Evolutionary conservation across 2,888 invertebrate genomes (phyloP), one percentile per base, ranked within the genome.

Genomic region (Opisthograptis luteolata): DNA sequence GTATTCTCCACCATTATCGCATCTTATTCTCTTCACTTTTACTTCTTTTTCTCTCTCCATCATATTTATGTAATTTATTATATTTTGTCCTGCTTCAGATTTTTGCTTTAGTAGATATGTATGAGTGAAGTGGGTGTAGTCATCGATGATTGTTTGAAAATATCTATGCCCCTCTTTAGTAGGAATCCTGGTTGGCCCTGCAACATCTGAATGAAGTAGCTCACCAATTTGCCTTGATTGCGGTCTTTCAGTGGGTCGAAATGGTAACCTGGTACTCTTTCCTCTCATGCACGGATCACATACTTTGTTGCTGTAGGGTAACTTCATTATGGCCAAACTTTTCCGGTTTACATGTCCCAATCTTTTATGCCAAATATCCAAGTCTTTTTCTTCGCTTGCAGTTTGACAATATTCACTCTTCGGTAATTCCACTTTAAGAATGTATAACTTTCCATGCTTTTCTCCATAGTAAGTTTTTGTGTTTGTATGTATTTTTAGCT

Each of bases 161-260:
- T 62, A 62, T 27, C 28, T 37, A 2, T 60, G 20, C 12, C 56
- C 58, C 12, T 50, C 35, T 43, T 12, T 27, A 22, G 37, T 54
- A 13, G 36, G 9, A 22, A 34, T 27, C 40, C 13, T 52, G 1
- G 42, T 28, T 20, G 64, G 64, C n/a, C 62, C 64, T 3, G 51
- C 34, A 10, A 64, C 34, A 36, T 62, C 56, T 7, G 54, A 27
- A 14, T 62, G 57, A 12, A 60, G 13, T 10, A 62, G 19, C 1
- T 58, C 60, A 5, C 44, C 59, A n/a, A 58, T 31, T 24, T 14
- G 17, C 14, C 13, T 7, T 3, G 34, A 42, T 15, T 15, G 22
- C 17, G 9, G 25, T 19, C 8, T 27, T 10, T 13, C 10, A 3
- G 15, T n/a, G 19, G 34, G 7, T 19, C 5, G 7, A 22, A 44